phyloP scores from a whole-genome alignment of 35 echinoderm and acorn worm genomes.

The Lytechinus variegatus region DNA sequence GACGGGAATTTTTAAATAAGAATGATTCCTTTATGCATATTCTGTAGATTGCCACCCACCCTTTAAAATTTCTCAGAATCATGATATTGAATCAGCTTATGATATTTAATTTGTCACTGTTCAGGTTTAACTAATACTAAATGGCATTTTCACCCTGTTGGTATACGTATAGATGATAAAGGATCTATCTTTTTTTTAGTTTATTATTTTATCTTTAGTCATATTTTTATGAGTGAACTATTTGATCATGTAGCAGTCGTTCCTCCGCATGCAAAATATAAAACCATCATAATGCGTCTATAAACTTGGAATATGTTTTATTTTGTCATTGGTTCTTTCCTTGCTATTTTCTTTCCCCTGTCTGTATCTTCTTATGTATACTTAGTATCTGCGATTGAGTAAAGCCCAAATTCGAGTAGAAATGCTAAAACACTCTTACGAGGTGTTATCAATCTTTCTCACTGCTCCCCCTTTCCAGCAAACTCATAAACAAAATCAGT shows the following conservation, averaged over 20 bases:
- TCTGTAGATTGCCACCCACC: too few species aligned
- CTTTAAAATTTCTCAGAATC: too few species aligned
- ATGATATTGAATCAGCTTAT: too few species aligned
- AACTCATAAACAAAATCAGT: constrained; percentile 31
- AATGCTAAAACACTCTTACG: background rate
- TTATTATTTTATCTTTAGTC: too few species aligned
- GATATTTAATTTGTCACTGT: too few species aligned
- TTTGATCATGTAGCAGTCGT: background rate
- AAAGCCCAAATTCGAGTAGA: constrained; percentile 17
- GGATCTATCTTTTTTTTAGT: too few species aligned
- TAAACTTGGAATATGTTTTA: background rate
- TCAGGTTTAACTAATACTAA: too few species aligned
- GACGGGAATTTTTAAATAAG: background rate
- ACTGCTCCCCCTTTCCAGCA: background rate
- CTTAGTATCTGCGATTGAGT: background rate
- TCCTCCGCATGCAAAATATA: background rate
- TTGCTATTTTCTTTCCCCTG: background rate
- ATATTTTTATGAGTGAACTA: too few species aligned
- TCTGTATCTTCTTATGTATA: background rate
- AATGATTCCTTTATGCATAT: too few species aligned
- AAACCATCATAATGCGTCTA: background rate
- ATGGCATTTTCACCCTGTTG: too few species aligned
- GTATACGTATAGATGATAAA: too few species aligned
- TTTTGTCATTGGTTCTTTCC: constrained; percentile 2
- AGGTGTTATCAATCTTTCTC: constrained; percentile 49